phyloP scores from a whole-genome alignment of 2,113 vertebrate species.

The Ictidomys tridecemlineatus region DNA sequence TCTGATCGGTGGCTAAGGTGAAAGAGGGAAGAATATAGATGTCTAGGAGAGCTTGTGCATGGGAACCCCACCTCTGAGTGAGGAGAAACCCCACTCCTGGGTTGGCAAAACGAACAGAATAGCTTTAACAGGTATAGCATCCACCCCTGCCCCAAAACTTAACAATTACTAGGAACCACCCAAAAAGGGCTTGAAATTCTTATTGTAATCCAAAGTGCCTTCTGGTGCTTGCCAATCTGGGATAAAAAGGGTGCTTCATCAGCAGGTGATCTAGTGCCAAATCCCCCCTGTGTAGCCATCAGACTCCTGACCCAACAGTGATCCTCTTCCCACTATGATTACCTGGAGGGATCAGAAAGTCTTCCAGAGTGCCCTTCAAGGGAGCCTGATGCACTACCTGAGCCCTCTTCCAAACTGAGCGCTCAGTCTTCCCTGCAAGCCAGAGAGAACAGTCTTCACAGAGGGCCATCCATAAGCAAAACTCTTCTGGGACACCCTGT shows the following conservation, averaged over 20 bases:
- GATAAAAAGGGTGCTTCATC: background rate
- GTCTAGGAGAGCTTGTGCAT: background rate
- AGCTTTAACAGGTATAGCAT: background rate
- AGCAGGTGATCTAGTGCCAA: background rate
- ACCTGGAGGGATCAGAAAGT: background rate
- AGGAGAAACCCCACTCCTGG: background rate
- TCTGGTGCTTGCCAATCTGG: background rate
- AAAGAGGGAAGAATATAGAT: background rate
- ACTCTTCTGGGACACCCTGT: slow-evolving; percentile 44
- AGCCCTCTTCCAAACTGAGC: slow-evolving; percentile 18
- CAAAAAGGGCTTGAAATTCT: background rate
- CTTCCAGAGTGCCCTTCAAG: background rate
- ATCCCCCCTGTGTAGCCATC: background rate
- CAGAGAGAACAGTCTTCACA: slow-evolving; percentile 41
- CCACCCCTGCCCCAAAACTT: background rate
- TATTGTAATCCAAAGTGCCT: background rate
- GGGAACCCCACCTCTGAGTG: background rate
- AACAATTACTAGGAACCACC: background rate
- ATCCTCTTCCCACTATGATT: background rate
- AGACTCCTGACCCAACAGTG: background rate
- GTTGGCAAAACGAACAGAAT: background rate
- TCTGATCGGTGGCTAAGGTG: background rate
- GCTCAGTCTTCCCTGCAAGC: background rate
- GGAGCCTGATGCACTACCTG: background rate
- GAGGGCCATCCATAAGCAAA: background rate